Conservation (phyloP, 2,888 invertebrate genomes). For the Phyllotreta striolata region DNA sequence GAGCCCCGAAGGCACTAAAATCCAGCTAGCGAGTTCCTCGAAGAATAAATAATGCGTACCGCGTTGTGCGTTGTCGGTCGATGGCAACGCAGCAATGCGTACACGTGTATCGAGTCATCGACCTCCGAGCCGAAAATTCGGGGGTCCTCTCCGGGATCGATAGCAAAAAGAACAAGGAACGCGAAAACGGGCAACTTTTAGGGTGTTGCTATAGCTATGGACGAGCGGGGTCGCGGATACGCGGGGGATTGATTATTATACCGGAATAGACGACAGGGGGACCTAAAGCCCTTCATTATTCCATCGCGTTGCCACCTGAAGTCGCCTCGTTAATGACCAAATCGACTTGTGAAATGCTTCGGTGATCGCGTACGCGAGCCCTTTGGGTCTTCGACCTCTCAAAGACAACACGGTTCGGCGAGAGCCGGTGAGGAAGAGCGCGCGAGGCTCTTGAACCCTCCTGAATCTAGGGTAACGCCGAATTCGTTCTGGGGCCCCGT, state of each 20-base stretch:
- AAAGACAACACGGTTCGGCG: conserved; percentile 38
- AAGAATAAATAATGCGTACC: conserved; percentile 10
- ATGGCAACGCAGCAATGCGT: conserved; percentile 17
- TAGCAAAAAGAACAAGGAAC: conserved; percentile 34
- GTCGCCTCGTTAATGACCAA: too few species aligned
- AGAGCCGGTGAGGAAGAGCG: conserved; percentile 12
- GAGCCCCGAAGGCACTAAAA: background rate
- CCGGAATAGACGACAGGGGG: too few species aligned
- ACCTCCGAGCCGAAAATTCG: conserved; percentile 44
- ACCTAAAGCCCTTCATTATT: too few species aligned
- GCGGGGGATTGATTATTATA: too few species aligned
- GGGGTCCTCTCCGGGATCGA: conserved; percentile 40
- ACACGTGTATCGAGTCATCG: conserved; percentile 53
- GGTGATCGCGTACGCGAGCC: background rate
- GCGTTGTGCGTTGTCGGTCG: background rate
- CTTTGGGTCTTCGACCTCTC: conserved; percentile 10
- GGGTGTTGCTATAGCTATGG: conserved; percentile 39
- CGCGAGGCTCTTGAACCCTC: conserved; percentile 45
- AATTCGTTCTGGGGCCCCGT: conserved; percentile 47
- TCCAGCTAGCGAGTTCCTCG: background rate
- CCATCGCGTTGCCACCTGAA: too few species aligned
- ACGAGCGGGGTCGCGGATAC: conserved; percentile 30
- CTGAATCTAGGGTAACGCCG: conserved; percentile 56
- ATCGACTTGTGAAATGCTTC: too few species aligned
- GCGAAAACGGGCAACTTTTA: conserved; percentile 21